These are phyloP conservation scores for Epiblema foenella DNA, from an alignment of 2,888 invertebrate genomes.

Conservation along the genomic window DNA sequence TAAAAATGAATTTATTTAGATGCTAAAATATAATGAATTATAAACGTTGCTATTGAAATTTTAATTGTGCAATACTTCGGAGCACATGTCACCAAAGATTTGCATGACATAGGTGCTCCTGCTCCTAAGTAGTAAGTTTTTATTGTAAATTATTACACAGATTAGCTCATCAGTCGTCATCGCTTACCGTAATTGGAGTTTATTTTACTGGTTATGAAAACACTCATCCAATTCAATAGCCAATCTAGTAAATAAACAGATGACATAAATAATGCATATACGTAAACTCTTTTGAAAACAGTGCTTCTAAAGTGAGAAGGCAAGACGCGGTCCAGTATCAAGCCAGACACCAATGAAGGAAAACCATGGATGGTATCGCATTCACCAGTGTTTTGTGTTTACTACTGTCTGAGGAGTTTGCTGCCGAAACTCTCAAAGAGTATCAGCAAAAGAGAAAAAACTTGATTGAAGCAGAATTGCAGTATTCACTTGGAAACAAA, in stretches of 20 bases:
- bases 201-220: background rate
- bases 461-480: background rate
- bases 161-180: constrained; percentile 1
- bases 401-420: background rate
- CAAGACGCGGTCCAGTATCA: background rate
- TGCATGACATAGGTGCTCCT: too few species aligned
- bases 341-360: constrained; percentile 2
- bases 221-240: background rate
- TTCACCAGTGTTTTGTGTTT: background rate
- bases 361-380: background rate
- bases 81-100: background rate
- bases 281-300: background rate
- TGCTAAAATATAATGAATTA: too few species aligned
- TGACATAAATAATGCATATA: background rate
- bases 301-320: background rate
- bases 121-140: too few species aligned
- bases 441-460: background rate
- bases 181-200: background rate
- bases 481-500: constrained; percentile 74
- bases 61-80: too few species aligned
- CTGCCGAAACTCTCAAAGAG: background rate
- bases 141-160: background rate
- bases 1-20: too few species aligned
- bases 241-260: background rate
- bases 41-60: too few species aligned